phyloP scores from a whole-genome alignment of 2,797 vertebrate species.

The Gallirallus australis region DNA sequence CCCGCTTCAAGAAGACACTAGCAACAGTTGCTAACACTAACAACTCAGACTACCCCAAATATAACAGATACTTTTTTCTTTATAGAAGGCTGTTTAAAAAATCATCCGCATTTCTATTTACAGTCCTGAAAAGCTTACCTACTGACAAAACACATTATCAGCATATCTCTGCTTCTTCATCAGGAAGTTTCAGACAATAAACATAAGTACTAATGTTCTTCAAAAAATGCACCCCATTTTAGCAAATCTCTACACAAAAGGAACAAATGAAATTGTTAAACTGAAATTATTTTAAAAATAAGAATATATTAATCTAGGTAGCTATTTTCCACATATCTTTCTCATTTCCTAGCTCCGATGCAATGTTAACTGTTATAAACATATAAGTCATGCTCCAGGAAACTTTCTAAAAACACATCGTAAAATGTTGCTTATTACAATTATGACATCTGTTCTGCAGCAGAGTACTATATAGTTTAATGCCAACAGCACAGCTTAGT shows the following conservation, averaged over 20 bases:
- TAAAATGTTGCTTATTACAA: background rate
- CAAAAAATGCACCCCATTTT: constrained; percentile 16
- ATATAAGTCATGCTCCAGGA: background rate
- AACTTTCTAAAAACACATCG: constrained; percentile 12
- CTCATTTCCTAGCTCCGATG: background rate
- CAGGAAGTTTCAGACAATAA: constrained; percentile 27
- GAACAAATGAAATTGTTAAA: constrained; percentile 10
- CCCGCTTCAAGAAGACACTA: background rate
- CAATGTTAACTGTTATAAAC: constrained; percentile 29
- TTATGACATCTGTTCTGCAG: constrained; percentile 17
- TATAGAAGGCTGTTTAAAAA: background rate
- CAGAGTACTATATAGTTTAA: background rate
- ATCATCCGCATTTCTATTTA: background rate
- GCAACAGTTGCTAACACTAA: background rate
- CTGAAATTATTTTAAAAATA: constrained; percentile 14
- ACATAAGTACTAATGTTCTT: background rate
- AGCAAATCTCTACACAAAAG: background rate
- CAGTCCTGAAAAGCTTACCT: background rate
- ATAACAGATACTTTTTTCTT: background rate
- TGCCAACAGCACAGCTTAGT: background rate
- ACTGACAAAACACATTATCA: background rate
- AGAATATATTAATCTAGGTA: background rate
- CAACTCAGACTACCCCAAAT: background rate
- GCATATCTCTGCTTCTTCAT: background rate
- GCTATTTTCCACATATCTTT: constrained; percentile 14